Percentiles rank a stretch among this genome's conserved stretches.
phyloP scores from a whole-genome alignment of 2,113 vertebrate genomes.

The Rhagologus leucostigma region DNA sequence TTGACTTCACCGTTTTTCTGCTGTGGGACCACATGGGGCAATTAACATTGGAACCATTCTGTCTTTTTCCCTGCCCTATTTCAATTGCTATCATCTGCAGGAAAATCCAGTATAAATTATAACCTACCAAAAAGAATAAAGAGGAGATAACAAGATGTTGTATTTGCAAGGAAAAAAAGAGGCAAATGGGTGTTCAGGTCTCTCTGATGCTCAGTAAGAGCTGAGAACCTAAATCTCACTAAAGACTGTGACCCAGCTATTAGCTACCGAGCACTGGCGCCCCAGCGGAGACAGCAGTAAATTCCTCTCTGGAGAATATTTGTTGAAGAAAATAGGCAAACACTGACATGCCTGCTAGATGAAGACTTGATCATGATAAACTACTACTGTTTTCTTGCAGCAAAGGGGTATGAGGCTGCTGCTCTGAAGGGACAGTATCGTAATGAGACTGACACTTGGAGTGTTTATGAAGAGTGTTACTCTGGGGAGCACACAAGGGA shows the following conservation, averaged over 20 bases:
- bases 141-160: background rate
- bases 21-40: background rate
- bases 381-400: background rate
- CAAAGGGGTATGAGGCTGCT: background rate
- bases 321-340: background rate
- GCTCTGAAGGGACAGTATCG: background rate
- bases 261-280: background rate
- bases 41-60: background rate
- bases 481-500: background rate
- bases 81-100: background rate
- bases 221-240: background rate
- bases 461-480: background rate
- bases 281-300: background rate
- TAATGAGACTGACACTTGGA: background rate
- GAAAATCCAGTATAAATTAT: background rate
- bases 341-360: background rate
- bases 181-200: background rate
- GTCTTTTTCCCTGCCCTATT: background rate
- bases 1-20: background rate
- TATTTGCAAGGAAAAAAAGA: background rate
- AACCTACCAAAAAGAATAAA: background rate
- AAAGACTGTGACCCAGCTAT: background rate
- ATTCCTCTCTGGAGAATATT: background rate
- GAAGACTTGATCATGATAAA: background rate
- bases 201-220: background rate